Evolutionary conservation across 2,797 vertebrate genomes (phyloP).

Genomic region (Muscicapa comitata): DNA sequence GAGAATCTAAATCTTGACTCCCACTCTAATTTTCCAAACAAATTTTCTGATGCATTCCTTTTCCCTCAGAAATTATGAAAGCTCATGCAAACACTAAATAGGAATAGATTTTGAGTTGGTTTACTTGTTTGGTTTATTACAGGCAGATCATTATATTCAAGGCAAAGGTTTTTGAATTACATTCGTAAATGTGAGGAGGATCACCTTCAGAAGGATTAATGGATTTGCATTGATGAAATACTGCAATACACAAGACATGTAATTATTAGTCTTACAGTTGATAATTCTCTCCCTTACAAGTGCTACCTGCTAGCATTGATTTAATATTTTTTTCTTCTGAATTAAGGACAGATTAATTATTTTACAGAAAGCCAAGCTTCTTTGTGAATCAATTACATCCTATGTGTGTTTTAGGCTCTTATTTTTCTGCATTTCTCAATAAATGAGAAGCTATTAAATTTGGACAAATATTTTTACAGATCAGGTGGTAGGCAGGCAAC

Average conservation of each 20-base stretch:
- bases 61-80: neutral
- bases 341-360: neutral
- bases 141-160: neutral
- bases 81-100: neutral
- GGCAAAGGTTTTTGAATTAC: neutral
- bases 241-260: neutral
- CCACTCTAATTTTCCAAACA: neutral
- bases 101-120: neutral
- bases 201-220: slow-evolving; percentile 1
- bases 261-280: neutral
- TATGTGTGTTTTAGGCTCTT: neutral
- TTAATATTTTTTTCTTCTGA: neutral
- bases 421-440: slow-evolving; percentile 4
- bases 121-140: neutral
- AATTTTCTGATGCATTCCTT: neutral
- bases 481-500: neutral
- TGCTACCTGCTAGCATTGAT: neutral
- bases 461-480: slow-evolving; percentile 32
- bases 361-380: neutral
- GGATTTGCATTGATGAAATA: slow-evolving; percentile 4
- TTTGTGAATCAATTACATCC: neutral
- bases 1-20: neutral
- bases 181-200: neutral
- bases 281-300: neutral
- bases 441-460: slow-evolving; percentile 23